phyloP scores from a whole-genome alignment of 1,140 invertebrate genomes.

The Myzus persicae region DNA sequence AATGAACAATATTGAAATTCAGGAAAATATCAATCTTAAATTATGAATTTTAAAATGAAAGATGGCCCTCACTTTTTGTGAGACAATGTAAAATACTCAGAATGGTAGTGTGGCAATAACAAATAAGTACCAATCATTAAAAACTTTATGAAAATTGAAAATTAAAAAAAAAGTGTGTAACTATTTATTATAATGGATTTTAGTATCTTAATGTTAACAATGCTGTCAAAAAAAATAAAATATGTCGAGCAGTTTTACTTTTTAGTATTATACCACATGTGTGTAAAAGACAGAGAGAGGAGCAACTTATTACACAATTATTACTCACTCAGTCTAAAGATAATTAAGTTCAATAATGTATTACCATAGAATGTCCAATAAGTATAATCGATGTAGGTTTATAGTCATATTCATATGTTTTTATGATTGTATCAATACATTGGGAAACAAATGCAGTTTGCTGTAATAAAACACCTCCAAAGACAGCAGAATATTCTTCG shows the following conservation, averaged over 20 bases:
- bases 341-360: slow-evolving; percentile 60
- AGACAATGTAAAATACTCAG: no score
- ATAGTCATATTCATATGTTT: slow-evolving; percentile 72
- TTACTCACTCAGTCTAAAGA: neutral
- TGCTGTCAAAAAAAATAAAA: neutral
- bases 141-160: no score
- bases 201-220: neutral
- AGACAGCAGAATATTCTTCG: slow-evolving; percentile 81
- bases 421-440: slow-evolving; percentile 77
- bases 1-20: no score
- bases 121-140: no score
- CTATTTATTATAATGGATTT: no score
- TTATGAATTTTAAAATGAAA: no score
- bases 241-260: neutral
- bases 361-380: slow-evolving; percentile 92
- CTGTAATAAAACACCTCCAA: slow-evolving; percentile 78
- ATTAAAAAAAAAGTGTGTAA: no score
- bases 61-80: no score
- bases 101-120: no score
- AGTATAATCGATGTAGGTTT: slow-evolving; percentile 74
- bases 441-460: slow-evolving; percentile 80
- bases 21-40: no score
- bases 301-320: no score
- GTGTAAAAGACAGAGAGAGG: no score
- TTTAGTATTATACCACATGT: neutral